A percentile compares a stretch with the other conserved stretches of the same genome.
Conservation (phyloP, 2,888 invertebrate species). For the Deilephila elpenor region DNA sequence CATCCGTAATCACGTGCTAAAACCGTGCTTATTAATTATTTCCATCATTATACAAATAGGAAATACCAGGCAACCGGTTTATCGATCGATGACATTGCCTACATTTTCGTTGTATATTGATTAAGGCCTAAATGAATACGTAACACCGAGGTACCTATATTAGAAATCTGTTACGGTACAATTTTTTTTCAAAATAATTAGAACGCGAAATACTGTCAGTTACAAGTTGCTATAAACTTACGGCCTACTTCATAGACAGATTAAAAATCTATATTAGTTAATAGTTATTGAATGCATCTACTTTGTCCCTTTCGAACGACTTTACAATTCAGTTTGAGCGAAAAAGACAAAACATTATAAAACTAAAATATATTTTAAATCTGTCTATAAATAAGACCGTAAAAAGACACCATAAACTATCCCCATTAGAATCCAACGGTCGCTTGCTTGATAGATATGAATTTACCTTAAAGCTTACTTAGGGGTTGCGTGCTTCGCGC, state of each 20-base stretch:
- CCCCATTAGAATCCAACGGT: background rate
- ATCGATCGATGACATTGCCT: background rate
- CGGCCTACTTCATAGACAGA: too few relatives aligned
- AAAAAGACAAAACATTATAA: too few relatives aligned
- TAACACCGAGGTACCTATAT: background rate
- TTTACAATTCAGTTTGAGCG: too few relatives aligned
- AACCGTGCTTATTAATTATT: background rate
- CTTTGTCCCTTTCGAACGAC: background rate
- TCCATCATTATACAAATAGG: conserved; percentile 10
- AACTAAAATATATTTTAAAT: too few relatives aligned
- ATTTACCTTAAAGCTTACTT: conserved; percentile 31
- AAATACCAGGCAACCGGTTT: background rate
- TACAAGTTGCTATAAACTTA: background rate
- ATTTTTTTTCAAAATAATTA: background rate
- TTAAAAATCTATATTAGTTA: too few relatives aligned
- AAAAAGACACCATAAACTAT: background rate
- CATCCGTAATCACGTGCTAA: background rate
- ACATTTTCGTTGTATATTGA: background rate
- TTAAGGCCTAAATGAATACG: background rate
- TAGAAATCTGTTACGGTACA: background rate
- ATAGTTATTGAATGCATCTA: too few relatives aligned
- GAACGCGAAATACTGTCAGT: background rate
- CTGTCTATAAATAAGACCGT: too few relatives aligned
- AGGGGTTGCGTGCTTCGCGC: conserved; percentile 31
- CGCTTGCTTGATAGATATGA: background rate